phyloP scores from a whole-genome alignment of 2,888 invertebrate genomes.

The Baccha elongata region DNA sequence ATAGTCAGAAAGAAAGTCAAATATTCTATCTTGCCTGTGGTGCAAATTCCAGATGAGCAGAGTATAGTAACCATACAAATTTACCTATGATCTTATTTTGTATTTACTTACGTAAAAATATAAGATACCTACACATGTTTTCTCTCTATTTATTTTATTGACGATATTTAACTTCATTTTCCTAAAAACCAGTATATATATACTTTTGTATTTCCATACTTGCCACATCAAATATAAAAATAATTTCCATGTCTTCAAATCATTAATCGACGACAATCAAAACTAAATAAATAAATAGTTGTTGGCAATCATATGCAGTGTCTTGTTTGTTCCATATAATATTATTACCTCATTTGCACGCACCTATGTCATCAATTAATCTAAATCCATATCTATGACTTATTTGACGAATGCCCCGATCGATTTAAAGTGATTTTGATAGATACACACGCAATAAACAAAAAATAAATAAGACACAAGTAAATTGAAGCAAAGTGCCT shows the following conservation, averaged over 20 bases:
- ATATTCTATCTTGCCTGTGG: no score
- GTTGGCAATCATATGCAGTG: constrained; percentile 5
- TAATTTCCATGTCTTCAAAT: not conserved
- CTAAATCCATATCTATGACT: constrained; percentile 49
- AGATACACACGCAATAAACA: constrained; percentile 23
- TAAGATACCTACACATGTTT: no score
- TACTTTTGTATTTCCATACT: no score
- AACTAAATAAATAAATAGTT: constrained; percentile 53
- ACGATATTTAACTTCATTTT: no score
- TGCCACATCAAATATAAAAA: no score
- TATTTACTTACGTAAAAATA: no score
- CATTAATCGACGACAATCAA: constrained; percentile 58
- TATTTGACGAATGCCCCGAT: constrained; percentile 31
- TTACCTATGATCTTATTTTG: no score
- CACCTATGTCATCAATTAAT: constrained; percentile 33
- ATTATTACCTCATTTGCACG: constrained; percentile 26
- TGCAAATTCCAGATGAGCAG: no score
- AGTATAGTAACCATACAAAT: no score
- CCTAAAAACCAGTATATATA: no score
- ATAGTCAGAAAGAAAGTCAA: no score
- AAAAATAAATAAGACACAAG: not conserved
- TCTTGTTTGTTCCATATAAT: not conserved
- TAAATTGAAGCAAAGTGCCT: constrained; percentile 31
- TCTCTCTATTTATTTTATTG: no score
- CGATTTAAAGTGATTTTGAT: constrained; percentile 55